Conservation (phyloP, 2,888 invertebrate species). For the Shargacucullia verbasci region DNA sequence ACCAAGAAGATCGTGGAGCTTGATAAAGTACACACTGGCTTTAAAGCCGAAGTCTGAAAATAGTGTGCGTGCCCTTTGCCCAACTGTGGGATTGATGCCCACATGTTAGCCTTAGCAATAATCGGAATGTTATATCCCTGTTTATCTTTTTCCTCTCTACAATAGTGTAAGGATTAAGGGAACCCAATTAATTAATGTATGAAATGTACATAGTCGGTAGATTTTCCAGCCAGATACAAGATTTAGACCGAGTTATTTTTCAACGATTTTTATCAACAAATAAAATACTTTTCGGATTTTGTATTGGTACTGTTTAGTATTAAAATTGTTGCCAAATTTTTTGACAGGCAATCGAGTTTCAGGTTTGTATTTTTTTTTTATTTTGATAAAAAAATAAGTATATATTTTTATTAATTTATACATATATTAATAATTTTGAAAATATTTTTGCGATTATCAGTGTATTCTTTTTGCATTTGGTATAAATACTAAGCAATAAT, state of each 20-base stretch:
- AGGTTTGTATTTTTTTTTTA: constrained; percentile 1
- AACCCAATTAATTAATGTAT: constrained; percentile 46
- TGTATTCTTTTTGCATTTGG: neutral
- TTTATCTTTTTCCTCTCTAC: constrained; percentile 28
- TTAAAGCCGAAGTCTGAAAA: too few relatives aligned
- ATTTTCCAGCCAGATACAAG: constrained; percentile 52
- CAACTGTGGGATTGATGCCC: too few relatives aligned
- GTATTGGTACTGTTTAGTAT: constrained; percentile 62
- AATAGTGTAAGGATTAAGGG: constrained; percentile 32
- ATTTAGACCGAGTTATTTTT: constrained; percentile 60
- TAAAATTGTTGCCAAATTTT: constrained; percentile 71
- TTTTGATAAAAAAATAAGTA: constrained; percentile 1
- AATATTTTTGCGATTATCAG: neutral
- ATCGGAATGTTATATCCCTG: constrained; percentile 26
- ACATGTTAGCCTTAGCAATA: neutral
- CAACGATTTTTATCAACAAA: constrained; percentile 51
- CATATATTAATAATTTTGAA: too few relatives aligned
- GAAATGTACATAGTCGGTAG: constrained; percentile 54
- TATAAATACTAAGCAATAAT: neutral
- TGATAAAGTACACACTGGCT: too few relatives aligned
- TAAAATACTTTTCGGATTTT: constrained; percentile 65
- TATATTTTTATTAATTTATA: neutral
- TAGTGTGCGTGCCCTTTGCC: too few relatives aligned
- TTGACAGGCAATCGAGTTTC: constrained; percentile 51
- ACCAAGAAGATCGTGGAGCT: too few relatives aligned